Conservation (phyloP, 92 coral and sea anemone genomes). For the Phenganax subtilis region DNA sequence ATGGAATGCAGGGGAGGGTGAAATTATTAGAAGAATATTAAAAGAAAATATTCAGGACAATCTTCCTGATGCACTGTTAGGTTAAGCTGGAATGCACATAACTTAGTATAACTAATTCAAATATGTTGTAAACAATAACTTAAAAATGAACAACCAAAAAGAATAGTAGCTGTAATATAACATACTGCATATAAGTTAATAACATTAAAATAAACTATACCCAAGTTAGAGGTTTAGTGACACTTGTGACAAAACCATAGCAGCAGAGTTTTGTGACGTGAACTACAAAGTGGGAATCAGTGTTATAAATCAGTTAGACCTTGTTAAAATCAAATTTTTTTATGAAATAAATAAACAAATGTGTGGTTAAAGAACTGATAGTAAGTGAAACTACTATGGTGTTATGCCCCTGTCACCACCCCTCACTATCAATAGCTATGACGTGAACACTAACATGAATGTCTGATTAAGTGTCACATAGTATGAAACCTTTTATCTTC, state of each 20-base stretch:
- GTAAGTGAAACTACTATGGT: not conserved
- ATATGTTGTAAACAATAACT: not conserved
- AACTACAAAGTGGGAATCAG: not conserved
- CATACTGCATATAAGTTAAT: not conserved
- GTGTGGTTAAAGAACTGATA: not conserved
- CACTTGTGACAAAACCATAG: not conserved
- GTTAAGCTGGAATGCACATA: not conserved
- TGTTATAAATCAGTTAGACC: not conserved
- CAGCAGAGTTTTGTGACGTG: not conserved
- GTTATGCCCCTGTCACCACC: not conserved
- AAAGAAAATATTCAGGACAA: conserved; percentile 12
- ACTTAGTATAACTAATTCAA: not conserved
- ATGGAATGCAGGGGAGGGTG: conserved; percentile 1
- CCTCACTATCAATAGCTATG: too few relatives aligned
- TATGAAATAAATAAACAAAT: not conserved
- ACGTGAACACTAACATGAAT: not conserved
- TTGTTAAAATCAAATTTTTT: not conserved
- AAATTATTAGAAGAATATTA: not conserved
- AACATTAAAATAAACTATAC: not conserved
- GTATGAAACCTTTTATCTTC: too few relatives aligned
- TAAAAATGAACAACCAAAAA: too few relatives aligned
- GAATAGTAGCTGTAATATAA: not conserved
- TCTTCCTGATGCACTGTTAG: conserved; percentile 2
- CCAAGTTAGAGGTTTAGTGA: too few relatives aligned
- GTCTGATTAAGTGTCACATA: not conserved